Evolutionary conservation across 2,113 vertebrate genomes (phyloP).

Genomic region (Dipodomys stephensi): DNA sequence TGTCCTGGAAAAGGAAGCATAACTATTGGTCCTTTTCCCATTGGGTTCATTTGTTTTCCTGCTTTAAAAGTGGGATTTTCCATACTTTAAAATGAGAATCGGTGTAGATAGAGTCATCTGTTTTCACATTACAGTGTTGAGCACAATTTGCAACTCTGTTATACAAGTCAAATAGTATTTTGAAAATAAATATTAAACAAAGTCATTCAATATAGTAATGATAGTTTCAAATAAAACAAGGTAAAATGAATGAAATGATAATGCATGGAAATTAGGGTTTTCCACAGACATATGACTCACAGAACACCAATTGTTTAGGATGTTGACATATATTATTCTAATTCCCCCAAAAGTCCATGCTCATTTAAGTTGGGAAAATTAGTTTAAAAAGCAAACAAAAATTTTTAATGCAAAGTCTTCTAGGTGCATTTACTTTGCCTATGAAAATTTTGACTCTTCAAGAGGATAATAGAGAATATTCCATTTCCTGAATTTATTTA

Average conservation of each 20-base stretch:
- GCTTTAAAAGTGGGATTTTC: too few species aligned
- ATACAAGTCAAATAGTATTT: background rate
- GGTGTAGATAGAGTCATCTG: background rate
- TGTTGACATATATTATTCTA: background rate
- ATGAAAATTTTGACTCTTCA: background rate
- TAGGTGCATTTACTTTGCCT: background rate
- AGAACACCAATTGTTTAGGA: conserved; percentile 20
- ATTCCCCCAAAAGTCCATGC: background rate
- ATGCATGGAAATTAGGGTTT: background rate
- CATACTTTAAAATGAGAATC: background rate
- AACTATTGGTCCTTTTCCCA: too few species aligned
- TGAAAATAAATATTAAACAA: background rate
- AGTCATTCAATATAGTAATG: background rate
- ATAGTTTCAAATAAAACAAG: background rate
- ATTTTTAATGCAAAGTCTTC: background rate
- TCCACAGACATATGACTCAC: background rate
- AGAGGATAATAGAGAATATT: background rate
- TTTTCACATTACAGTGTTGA: background rate
- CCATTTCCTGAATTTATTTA: background rate
- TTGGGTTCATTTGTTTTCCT: too few species aligned
- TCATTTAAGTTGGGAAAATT: background rate
- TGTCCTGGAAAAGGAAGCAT: too few species aligned
- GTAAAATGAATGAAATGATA: background rate
- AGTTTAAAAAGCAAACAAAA: background rate
- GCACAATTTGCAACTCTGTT: background rate